Evolutionary conservation across 2,797 vertebrate species (phyloP).

Genomic region (Acanthurus tractus): DNA sequence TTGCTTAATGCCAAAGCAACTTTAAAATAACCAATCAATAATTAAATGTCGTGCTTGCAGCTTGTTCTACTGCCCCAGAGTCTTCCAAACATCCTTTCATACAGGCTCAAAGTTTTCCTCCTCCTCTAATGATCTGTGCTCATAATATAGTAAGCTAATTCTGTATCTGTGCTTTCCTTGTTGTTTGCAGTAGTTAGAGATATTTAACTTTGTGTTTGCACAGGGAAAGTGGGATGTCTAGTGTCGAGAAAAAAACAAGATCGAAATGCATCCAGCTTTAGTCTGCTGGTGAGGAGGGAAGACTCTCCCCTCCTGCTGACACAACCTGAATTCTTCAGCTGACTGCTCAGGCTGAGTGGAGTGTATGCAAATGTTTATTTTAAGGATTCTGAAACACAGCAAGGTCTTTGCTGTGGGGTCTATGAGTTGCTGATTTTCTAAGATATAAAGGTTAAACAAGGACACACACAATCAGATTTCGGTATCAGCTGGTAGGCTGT

Average conservation of each 20-base stretch:
- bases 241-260: conserved; percentile 18
- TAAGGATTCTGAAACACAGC: conserved; percentile 19
- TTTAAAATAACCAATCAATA: background rate
- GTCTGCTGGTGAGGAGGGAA: conserved; percentile 37
- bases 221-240: conserved; percentile 18
- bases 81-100: background rate
- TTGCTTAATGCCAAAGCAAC: background rate
- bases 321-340: conserved; percentile 30
- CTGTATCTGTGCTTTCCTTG: background rate
- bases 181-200: conserved; percentile 13
- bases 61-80: background rate
- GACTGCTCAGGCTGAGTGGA: conserved; percentile 34
- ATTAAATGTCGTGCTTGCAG: background rate
- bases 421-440: background rate
- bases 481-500: background rate
- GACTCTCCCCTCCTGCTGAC: conserved; percentile 36
- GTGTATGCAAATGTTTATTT: conserved; percentile 48
- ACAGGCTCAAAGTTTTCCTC: too few relatives aligned
- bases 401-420: background rate
- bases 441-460: conserved; percentile 5
- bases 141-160: background rate
- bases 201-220: background rate
- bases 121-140: too few relatives aligned
- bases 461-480: conserved; percentile 1
- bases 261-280: conserved; percentile 35